Conservation (phyloP, 2,797 vertebrate genomes). For the Alcedo atthis region DNA sequence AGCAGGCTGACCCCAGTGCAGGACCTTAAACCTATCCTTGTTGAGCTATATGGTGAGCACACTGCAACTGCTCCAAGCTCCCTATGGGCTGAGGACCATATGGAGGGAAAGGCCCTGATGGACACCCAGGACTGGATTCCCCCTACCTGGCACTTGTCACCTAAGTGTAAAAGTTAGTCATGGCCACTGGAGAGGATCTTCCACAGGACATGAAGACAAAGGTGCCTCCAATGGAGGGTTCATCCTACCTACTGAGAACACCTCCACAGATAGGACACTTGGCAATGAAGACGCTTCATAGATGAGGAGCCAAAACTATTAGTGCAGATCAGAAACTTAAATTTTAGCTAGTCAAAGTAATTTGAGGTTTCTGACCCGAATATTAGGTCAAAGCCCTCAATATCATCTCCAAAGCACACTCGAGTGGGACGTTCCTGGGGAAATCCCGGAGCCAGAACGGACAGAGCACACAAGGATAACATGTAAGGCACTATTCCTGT, state of each 20-base stretch:
- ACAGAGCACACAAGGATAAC: background rate
- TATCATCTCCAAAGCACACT: background rate
- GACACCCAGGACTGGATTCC: background rate
- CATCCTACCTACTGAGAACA: background rate
- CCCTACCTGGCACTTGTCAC: background rate
- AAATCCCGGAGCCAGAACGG: background rate
- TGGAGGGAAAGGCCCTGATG: fast-evolving
- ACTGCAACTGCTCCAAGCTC: background rate
- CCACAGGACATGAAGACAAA: background rate
- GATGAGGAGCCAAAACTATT: background rate
- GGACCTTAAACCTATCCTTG: too few species aligned
- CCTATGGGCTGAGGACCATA: fast-evolving
- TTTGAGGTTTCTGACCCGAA: background rate
- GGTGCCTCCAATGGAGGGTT: background rate
- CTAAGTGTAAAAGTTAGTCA: too few species aligned
- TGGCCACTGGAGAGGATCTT: background rate
- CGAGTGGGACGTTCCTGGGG: background rate
- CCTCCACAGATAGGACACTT: background rate
- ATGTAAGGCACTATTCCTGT: background rate
- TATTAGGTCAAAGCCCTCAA: background rate
- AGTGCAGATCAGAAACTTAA: background rate
- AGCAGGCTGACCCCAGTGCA: too few species aligned
- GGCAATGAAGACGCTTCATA: fast-evolving
- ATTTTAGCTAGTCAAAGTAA: background rate
- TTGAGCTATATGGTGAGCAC: background rate